A percentile compares a stretch with the other conserved stretches of the same genome.
phyloP scores from a whole-genome alignment of 1,140 invertebrate species.

The Himalopsyche phryganea region DNA sequence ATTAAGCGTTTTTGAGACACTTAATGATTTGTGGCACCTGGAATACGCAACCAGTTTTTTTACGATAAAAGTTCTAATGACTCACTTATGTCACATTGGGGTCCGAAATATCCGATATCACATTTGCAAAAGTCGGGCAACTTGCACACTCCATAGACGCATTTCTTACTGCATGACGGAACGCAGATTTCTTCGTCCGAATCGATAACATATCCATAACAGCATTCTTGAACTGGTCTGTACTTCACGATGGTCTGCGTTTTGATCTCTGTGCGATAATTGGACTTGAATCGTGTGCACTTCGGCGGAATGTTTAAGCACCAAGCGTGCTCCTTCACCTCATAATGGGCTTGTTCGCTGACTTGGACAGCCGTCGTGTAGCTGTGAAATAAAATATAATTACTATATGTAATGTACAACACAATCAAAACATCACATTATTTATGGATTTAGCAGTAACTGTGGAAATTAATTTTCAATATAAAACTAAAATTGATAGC shows the following conservation, averaged over 20 bases:
- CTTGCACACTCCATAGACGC: conserved; percentile 79
- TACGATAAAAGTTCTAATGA: too few relatives aligned
- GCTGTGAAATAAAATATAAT: conserved; percentile 47
- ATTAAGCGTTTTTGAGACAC: too few relatives aligned
- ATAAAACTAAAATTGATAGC: too few relatives aligned
- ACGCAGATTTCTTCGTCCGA: conserved; percentile 62
- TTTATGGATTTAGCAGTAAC: too few relatives aligned
- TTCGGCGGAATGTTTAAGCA: conserved; percentile 79
- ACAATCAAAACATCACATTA: too few relatives aligned
- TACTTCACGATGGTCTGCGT: conserved; percentile 69
- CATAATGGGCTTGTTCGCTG: conserved; percentile 74
- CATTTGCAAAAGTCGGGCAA: conserved; percentile 85
- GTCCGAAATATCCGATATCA: conserved; percentile 81
- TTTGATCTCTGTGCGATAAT: conserved; percentile 68
- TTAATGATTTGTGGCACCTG: too few relatives aligned
- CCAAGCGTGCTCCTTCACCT: conserved; percentile 74
- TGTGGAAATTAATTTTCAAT: too few relatives aligned
- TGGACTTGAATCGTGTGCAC: conserved; percentile 81
- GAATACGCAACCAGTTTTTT: too few relatives aligned
- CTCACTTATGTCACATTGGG: conserved; percentile 84
- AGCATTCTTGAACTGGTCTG: conserved; percentile 78
- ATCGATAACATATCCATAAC: conserved; percentile 66
- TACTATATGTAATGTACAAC: too few relatives aligned
- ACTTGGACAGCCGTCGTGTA: conserved; percentile 69
- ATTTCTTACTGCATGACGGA: conserved; percentile 75